Evolutionary conservation across 2,888 invertebrate genomes (phyloP).

Genomic region (Cephus nigrinus): DNA sequence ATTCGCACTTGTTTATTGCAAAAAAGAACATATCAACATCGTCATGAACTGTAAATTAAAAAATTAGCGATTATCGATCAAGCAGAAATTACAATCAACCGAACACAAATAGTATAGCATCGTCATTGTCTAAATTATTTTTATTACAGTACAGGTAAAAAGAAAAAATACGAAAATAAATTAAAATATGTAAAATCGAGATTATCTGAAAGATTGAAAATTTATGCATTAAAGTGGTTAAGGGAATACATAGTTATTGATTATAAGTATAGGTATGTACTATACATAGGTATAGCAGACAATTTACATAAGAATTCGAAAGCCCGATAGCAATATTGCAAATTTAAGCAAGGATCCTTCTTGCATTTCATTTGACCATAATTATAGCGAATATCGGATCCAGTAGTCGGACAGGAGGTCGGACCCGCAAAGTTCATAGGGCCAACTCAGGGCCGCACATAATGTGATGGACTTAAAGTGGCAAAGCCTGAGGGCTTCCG

Average conservation of each 20-base stretch:
- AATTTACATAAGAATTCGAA: background rate
- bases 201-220: background rate
- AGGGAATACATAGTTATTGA: too few species aligned
- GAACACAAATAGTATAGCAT: background rate
- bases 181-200: background rate
- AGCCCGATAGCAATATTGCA: background rate
- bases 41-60: background rate
- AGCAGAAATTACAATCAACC: background rate
- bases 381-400: background rate
- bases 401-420: background rate
- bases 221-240: background rate
- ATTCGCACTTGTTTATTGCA: background rate
- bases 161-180: background rate
- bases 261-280: too few species aligned
- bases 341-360: background rate
- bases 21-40: background rate
- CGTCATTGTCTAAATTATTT: background rate
- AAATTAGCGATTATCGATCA: background rate
- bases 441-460: background rate
- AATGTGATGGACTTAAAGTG: background rate
- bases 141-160: background rate
- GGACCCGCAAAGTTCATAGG: background rate
- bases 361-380: background rate
- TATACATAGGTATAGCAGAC: background rate
- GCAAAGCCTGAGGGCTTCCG: background rate